Evolutionary conservation across 1,140 invertebrate genomes (phyloP), one percentile per base, ranked within the genome.

Genomic region (Amyelois transitella): DNA sequence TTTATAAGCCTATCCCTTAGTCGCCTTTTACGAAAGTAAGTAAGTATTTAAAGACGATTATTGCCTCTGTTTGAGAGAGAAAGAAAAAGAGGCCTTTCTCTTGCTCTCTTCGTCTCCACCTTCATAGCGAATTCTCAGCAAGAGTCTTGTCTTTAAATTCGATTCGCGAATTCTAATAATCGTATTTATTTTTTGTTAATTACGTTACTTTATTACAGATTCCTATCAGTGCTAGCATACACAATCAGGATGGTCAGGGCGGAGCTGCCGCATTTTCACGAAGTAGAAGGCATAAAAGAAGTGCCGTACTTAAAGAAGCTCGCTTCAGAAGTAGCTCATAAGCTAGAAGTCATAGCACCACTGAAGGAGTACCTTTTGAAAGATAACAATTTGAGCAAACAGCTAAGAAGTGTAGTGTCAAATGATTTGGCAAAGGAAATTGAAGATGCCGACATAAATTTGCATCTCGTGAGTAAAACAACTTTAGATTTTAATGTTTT

Each of bases 181-280:
- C n/a, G n/a, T 38, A 38, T n/a, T n/a, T n/a, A n/a, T n/a, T n/a
- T n/a, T n/a, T n/a, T n/a, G n/a, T n/a, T n/a, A n/a, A n/a, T n/a
- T 38, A 2, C 2, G 10, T 20, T 17, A 14, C 21, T 48, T 18
- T 38, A 17, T 70, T 69, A 20, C 62, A 86, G 83, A 60, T 76
- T 81, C 18, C 47, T 69, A 0, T 64, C 66, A 62, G 71, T 87
- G 7, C 17, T 81, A 10, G 51, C 78, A 5, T 62, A 71, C 14
- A 72, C 74, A 5, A 49, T 60, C 0, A 73, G 63, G 49, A 38
- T 87, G 0, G 43, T 85, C 1, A 56, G 70, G 49, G 66, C 81
- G 5, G 65, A 82, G 28, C 17, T 81, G 8, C 81, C 84, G 0
- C 74, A 87, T 24, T 57, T 87, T 0, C 71, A 78, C 25, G 79